phyloP scores from a whole-genome alignment of 2,888 invertebrate genomes.

The Aleiodes testaceus region DNA sequence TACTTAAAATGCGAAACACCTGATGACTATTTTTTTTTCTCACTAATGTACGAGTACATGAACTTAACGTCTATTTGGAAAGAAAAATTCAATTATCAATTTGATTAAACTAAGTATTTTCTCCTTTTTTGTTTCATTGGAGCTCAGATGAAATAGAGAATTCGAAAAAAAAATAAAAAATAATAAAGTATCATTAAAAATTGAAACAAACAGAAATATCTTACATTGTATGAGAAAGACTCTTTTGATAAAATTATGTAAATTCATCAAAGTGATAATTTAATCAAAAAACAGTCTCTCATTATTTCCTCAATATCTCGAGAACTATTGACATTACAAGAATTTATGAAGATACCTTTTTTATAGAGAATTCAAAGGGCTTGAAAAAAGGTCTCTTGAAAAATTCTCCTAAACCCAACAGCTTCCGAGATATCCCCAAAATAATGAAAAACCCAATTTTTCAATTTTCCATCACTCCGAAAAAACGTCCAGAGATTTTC shows the following conservation, averaged over 20 bases:
- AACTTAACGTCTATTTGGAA: neutral
- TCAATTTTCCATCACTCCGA: too few species aligned
- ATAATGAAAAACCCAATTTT: too few species aligned
- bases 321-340: neutral
- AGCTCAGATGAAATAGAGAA: neutral
- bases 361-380: too few species aligned
- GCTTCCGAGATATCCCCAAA: too few species aligned
- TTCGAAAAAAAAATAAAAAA: neutral
- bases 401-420: too few species aligned
- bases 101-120: neutral
- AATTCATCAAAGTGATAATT: neutral
- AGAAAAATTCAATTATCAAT: constrained; percentile 7
- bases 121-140: neutral
- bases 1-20: neutral
- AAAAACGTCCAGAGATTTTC: too few species aligned
- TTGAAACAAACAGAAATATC: constrained; percentile 5
- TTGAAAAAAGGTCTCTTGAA: too few species aligned
- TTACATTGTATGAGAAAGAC: constrained; percentile 22
- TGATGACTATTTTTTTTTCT: constrained; percentile 2
- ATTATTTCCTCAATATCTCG: neutral
- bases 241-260: constrained; percentile 1
- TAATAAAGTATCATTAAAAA: neutral
- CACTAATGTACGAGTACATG: constrained; percentile 17
- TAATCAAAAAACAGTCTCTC: neutral
- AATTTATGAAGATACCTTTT: neutral